Base-by-base conservation (phyloP, 1,140 invertebrate genomes). In the Drosophila murphyi region DNA sequence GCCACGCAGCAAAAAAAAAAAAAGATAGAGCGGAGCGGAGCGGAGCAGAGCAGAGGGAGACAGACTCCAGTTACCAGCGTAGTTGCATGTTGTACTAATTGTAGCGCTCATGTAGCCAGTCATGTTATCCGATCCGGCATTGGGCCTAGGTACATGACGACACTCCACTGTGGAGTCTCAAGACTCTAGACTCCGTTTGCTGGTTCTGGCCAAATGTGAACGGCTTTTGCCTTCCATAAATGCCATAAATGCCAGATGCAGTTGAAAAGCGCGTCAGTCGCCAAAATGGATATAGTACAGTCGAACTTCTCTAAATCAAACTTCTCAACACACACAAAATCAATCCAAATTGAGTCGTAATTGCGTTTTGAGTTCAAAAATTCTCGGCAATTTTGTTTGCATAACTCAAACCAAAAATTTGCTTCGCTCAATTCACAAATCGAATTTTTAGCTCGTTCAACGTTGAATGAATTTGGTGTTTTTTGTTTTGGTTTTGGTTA, bases 61-160 rank as follows among this genome's bases (percentile, higher is more conserved):
- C 20, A 20, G 20, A 8, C 8, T 50, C 28, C 3, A 29, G 50
- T 52, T 52, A 67, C 55, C 60, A 59, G 47, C 63, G 64, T 62
- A 61, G 72, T 77, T 80, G 83, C 85, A 80, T 87, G 83, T 83
- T 85, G 70, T 89, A 78, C 85, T 89, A 89, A 89, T 89, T 89
- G 85, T 85, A 70, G 68, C 51, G 80, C 72, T 67, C 65, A 80
- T 74, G 71, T 74, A 31, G 47, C 54, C 28, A 39, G 71, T 73
- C 63, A 60, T 75, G 82, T 76, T 80, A 86, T 78, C 82, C 82
- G 82, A 86, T 81, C 65, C 48, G 59, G 60, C 78, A 76, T 64
- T 50, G 60, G 34, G 29, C 20, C 56, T 59, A 75, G 28, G 7
- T 43, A 12, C 0, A 51, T 43, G 39, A 43, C 39, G 39, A 43